Evolutionary conservation across 1,140 invertebrate species (phyloP).

Genomic region (Bombus superbus): DNA sequence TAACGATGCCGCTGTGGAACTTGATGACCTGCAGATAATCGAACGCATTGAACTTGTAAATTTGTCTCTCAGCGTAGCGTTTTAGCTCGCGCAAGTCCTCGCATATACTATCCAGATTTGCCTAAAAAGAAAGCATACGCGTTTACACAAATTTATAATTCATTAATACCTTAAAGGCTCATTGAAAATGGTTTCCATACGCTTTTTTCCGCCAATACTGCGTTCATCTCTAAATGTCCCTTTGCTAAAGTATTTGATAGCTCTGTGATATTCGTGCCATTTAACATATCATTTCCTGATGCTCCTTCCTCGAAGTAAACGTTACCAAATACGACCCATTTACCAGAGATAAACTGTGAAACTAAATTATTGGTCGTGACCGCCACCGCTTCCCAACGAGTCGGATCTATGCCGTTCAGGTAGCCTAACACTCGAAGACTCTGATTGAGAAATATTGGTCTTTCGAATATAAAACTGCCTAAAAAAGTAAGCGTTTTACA

Average conservation of each 20-base stretch:
- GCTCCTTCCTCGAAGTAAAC: conserved; percentile 72
- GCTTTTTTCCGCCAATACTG: conserved; percentile 55
- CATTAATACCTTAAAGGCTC: neutral
- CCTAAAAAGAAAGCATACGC: conserved; percentile 1
- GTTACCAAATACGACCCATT: conserved; percentile 74
- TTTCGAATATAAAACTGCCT: conserved; percentile 75
- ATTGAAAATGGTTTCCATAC: conserved; percentile 61
- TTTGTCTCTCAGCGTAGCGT: conserved; percentile 69
- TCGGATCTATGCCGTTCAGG: conserved; percentile 72
- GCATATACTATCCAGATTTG: conserved; percentile 71
- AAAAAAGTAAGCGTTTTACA: conserved; percentile 13
- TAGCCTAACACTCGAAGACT: conserved; percentile 59
- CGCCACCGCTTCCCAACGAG: conserved; percentile 71
- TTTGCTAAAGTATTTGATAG: conserved; percentile 60
- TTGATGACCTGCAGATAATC: conserved; percentile 76
- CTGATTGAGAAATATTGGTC: conserved; percentile 70
- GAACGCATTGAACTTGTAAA: conserved; percentile 81
- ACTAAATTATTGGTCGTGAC: conserved; percentile 59
- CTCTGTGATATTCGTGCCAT: conserved; percentile 71
- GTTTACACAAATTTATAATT: neutral
- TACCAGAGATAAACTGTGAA: conserved; percentile 70
- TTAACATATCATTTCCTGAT: conserved; percentile 67
- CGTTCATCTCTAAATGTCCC: conserved; percentile 59
- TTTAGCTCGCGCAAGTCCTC: conserved; percentile 69
- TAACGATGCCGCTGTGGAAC: conserved; percentile 70